Conservation (phyloP, 2,113 vertebrate species). For the Oncorhynchus nerka region DNA sequence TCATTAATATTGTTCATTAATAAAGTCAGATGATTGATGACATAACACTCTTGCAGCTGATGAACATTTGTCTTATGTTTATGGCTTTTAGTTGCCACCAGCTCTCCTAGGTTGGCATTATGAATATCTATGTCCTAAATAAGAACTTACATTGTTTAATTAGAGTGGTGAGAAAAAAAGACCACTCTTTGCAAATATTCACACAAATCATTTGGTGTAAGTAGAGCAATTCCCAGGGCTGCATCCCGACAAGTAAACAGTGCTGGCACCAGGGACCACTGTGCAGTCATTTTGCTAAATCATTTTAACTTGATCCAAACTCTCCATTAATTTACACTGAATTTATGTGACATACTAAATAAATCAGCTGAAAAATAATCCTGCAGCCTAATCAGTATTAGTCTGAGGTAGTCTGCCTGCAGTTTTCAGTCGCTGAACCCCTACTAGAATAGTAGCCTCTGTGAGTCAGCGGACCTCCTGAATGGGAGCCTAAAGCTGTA, state of each 20-base stretch:
- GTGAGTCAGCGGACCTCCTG: slow-evolving; percentile 44
- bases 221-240: slow-evolving; percentile 60
- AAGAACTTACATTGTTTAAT: slow-evolving; percentile 67
- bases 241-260: slow-evolving; percentile 49
- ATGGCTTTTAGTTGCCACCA: slow-evolving; percentile 63
- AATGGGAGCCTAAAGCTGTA: slow-evolving; percentile 36
- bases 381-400: slow-evolving; percentile 61
- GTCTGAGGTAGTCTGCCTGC: slow-evolving; percentile 36
- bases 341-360: slow-evolving; percentile 63
- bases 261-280: slow-evolving; percentile 45
- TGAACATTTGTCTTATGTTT: slow-evolving; percentile 74
- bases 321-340: slow-evolving; percentile 59
- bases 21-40: slow-evolving; percentile 69
- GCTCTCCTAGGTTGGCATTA: slow-evolving; percentile 58
- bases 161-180: slow-evolving; percentile 50
- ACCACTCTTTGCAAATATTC: slow-evolving; percentile 53
- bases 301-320: slow-evolving; percentile 71
- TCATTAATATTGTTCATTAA: slow-evolving; percentile 69
- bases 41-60: slow-evolving; percentile 64
- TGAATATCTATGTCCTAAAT: slow-evolving; percentile 65
- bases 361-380: slow-evolving; percentile 66
- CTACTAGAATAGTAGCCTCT: slow-evolving; percentile 36
- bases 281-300: slow-evolving; percentile 62
- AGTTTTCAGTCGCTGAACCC: slow-evolving; percentile 29
- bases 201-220: slow-evolving; percentile 59